Evolutionary conservation across 2,113 vertebrate genomes (phyloP).

Genomic region (Scomber japonicus): DNA sequence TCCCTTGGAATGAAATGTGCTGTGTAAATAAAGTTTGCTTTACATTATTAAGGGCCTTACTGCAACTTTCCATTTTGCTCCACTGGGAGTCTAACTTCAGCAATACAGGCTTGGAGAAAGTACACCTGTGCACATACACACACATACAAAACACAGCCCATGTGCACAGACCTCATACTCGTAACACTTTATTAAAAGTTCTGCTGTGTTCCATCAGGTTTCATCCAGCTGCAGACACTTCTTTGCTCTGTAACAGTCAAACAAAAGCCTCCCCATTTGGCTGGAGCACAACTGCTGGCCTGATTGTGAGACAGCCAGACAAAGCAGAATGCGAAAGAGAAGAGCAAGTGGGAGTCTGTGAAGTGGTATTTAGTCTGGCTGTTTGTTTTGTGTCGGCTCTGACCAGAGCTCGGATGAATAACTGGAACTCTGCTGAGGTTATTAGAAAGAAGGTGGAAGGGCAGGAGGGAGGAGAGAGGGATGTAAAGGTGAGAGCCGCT

Average conservation of each 20-base stretch:
- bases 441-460: slow-evolving; percentile 13
- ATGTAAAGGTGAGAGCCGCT: slow-evolving; percentile 25
- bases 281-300: not conserved
- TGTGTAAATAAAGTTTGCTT: no score
- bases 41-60: not conserved
- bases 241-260: not conserved
- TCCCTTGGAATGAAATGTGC: no score
- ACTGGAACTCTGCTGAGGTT: slow-evolving; percentile 12
- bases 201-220: slow-evolving; percentile 13
- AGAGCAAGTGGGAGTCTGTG: slow-evolving; percentile 26
- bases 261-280: slow-evolving; percentile 9
- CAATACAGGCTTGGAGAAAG: not conserved
- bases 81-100: not conserved
- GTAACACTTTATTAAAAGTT: slow-evolving; percentile 29
- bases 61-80: not conserved
- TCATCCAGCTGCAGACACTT: slow-evolving; percentile 8
- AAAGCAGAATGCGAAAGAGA: not conserved
- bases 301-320: slow-evolving; percentile 23
- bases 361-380: slow-evolving; percentile 49
- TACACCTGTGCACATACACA: not conserved
- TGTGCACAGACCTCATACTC: not conserved
- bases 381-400: slow-evolving; percentile 44
- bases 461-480: not conserved
- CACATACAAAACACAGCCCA: not conserved
- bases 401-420: slow-evolving; percentile 6